Evolutionary conservation across 2,888 invertebrate species (phyloP), one percentile per base, ranked within the genome.

Genomic region (Macaria notata): DNA sequence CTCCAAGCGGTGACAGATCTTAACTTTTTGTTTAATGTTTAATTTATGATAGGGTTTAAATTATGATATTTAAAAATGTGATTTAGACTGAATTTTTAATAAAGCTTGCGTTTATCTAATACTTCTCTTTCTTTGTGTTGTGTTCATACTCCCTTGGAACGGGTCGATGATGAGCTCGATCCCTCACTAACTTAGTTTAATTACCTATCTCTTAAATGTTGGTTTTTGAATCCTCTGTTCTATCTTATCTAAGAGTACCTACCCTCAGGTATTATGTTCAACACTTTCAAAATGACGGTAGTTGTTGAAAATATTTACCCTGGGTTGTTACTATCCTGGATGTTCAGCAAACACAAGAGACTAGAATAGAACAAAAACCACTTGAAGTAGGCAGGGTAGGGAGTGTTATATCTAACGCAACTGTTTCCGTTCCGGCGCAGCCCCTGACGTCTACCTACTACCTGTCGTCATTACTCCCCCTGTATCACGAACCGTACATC

Each of bases 51-150:
- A 72, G 66, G 70, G 65, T 67, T 75, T 75, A 79, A 75, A 80
- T 76, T 83, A 76, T 81, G 46, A 78, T 76, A 73, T 75, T 78
- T 75, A 56, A 69, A 41, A 75, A 79, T 86, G 79, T 88, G 81
- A 81, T 83, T 81, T 86, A 86, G 89, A 91, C 88, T 90, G 86
- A 89, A 77, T 81, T 87, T 88, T 83, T 88, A 91, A 91, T 90
- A 91, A 90, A 90, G 90, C 91, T 91, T 90, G 88, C 83, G 77
- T 84, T 88, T 88, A 36, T 86, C 82, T 82, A 83, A 79, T 81
- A 78, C 66, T 71, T 70, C 79, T 73, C 79, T 83, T 82, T 84
- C 78, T 81, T 82, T 80, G 78, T 83, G 77, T 75, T 75, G 69
- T 76, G 73, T 76, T 77, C 69, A 67, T 63, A 70, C 73, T 55